Percentiles rank a stretch among this genome's conserved stretches.
phyloP scores from a whole-genome alignment of 2,113 vertebrate genomes.

The Coreoperca whiteheadi region DNA sequence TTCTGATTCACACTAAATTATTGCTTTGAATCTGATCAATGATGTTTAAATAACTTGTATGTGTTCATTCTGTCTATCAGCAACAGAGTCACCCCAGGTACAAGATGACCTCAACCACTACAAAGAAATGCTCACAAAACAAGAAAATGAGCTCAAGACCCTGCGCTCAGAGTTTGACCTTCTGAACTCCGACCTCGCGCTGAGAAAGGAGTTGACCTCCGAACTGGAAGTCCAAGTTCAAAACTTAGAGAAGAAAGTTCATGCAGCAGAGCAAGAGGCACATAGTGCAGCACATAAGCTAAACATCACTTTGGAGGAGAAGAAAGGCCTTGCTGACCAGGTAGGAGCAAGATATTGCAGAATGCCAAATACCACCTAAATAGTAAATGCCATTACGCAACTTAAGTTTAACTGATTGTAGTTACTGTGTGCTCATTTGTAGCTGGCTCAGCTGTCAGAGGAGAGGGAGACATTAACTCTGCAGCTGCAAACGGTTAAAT shows the following conservation, averaged over 20 bases:
- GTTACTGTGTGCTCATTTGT: slow-evolving; percentile 23
- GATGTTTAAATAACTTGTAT: not conserved
- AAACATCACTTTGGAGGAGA: slow-evolving; percentile 60
- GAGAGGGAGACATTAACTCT: slow-evolving; percentile 73
- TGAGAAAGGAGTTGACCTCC: slow-evolving; percentile 74
- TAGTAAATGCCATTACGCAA: not conserved
- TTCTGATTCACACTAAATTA: not conserved
- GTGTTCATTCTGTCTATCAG: not conserved
- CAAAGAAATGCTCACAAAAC: slow-evolving; percentile 59
- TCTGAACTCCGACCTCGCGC: slow-evolving; percentile 76
- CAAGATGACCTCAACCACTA: slow-evolving; percentile 48
- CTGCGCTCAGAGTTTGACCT: slow-evolving; percentile 75
- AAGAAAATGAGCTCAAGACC: slow-evolving; percentile 65
- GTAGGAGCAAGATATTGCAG: slow-evolving; percentile 28
- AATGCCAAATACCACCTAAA: not conserved
- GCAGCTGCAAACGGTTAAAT: slow-evolving; percentile 75
- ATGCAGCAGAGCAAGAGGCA: slow-evolving; percentile 76
- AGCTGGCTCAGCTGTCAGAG: slow-evolving; percentile 74
- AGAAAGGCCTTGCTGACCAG: slow-evolving; percentile 66
- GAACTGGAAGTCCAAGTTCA: slow-evolving; percentile 78
- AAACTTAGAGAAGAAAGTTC: slow-evolving; percentile 71
- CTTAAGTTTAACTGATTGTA: not conserved
- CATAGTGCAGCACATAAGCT: slow-evolving; percentile 68
- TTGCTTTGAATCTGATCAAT: not conserved
- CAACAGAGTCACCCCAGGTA: slow-evolving; percentile 4